These are phyloP conservation scores for Emmelina monodactyla DNA, from an alignment of 2,888 invertebrate genomes.

Conservation along the genomic window DNA sequence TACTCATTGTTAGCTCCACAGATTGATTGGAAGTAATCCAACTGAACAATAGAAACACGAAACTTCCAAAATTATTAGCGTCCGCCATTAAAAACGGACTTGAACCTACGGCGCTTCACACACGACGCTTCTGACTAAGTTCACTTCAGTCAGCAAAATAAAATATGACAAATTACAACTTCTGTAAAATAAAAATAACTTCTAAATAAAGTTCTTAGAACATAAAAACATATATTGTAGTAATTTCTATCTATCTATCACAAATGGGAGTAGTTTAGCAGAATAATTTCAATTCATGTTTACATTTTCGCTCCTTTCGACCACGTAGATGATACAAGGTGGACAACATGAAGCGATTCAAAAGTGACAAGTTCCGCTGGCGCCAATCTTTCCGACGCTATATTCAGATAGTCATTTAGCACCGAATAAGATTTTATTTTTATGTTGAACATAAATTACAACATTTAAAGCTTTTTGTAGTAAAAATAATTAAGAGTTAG, in stretches of 20 bases:
- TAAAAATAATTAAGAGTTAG: too few relatives aligned
- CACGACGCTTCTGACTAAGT: slow-evolving; percentile 62
- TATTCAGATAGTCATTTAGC: slow-evolving; percentile 24
- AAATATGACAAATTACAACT: neutral
- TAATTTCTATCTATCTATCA: too few relatives aligned
- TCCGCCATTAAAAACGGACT: slow-evolving; percentile 64
- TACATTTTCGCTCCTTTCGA: slow-evolving; percentile 54
- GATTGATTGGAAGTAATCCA: slow-evolving; percentile 41
- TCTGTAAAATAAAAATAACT: slow-evolving; percentile 19
- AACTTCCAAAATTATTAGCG: slow-evolving; percentile 64
- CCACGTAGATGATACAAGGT: slow-evolving; percentile 46
- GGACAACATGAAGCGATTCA: neutral
- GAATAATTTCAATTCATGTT: slow-evolving; percentile 49
- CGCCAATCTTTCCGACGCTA: slow-evolving; percentile 38
- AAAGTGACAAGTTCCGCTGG: slow-evolving; percentile 46
- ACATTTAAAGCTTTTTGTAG: too few relatives aligned
- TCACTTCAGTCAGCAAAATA: slow-evolving; percentile 53
- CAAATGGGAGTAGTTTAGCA: slow-evolving; percentile 26
- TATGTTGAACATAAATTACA: too few relatives aligned
- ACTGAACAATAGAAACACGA: slow-evolving; percentile 64
- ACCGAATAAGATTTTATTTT: too few relatives aligned
- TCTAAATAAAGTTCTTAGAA: too few relatives aligned
- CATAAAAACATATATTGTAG: too few relatives aligned
- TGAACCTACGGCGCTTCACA: slow-evolving; percentile 43
- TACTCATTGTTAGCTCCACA: slow-evolving; percentile 41